Evolutionary conservation across 1,140 invertebrate genomes (phyloP).

Genomic region (Tigriopus japonicus): DNA sequence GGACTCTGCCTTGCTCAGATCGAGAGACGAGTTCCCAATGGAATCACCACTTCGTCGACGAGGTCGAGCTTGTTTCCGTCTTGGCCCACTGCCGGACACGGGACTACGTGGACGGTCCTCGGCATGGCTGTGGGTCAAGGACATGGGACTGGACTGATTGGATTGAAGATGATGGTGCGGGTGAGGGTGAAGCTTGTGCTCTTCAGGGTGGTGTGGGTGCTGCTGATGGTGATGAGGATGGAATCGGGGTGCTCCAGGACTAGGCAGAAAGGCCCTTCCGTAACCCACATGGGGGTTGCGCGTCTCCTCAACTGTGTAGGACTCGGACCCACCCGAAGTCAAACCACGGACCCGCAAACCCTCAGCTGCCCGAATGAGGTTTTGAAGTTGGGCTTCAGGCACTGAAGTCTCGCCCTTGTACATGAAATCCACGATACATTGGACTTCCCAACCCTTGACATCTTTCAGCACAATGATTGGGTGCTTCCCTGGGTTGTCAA

Average conservation of each 20-base stretch:
- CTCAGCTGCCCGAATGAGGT: conserved; percentile 43
- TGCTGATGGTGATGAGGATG: conserved; percentile 3
- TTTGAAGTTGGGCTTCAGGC: conserved; percentile 54
- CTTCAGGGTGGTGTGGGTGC: conserved; percentile 18
- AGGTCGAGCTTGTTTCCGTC: conserved; percentile 44
- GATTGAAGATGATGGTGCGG: neutral
- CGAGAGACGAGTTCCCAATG: conserved; percentile 7
- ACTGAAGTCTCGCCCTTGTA: conserved; percentile 75
- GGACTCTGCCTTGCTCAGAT: neutral
- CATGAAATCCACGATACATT: conserved; percentile 77
- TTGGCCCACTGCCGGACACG: neutral
- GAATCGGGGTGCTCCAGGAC: conserved; percentile 1
- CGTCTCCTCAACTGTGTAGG: neutral
- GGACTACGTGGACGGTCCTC: neutral
- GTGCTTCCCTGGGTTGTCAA: conserved; percentile 78
- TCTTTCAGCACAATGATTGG: conserved; percentile 77
- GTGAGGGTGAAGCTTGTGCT: conserved; percentile 16
- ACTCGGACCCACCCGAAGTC: conserved; percentile 29
- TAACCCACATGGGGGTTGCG: conserved; percentile 13
- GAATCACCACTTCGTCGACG: conserved; percentile 53
- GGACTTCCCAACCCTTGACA: conserved; percentile 61
- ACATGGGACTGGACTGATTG: conserved; percentile 5
- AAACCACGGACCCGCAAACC: conserved; percentile 40
- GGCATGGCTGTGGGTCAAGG: neutral
- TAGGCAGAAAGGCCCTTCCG: conserved; percentile 21